Percentiles rank a stretch among this genome's conserved stretches.
phyloP scores from a whole-genome alignment of 23 tunicate species.

The Halocynthia roretzi region DNA sequence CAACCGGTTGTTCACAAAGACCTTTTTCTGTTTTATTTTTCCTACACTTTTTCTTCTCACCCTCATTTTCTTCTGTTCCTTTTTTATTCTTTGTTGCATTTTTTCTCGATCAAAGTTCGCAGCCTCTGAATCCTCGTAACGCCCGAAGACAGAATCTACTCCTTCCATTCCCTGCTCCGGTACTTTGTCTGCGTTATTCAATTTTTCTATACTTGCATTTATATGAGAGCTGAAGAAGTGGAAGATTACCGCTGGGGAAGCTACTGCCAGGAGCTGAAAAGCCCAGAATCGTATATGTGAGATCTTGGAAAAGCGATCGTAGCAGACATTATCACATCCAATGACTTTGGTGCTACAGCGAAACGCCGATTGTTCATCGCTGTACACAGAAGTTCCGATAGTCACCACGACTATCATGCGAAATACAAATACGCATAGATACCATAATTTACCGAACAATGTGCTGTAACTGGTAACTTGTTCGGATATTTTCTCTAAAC shows the following conservation, averaged over 20 bases:
- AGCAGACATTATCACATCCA: slow-evolving; percentile 97
- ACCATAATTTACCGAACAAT: slow-evolving; percentile 55
- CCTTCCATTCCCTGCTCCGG: slow-evolving; percentile 3
- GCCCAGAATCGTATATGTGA: slow-evolving; percentile 96
- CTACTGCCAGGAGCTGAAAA: slow-evolving; percentile 68
- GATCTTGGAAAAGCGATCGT: slow-evolving; percentile 83
- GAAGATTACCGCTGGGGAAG: slow-evolving; percentile 57
- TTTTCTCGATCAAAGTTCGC: neutral
- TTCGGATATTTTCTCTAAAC: slow-evolving; percentile 46
- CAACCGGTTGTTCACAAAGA: slow-evolving; percentile 23
- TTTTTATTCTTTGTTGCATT: neutral
- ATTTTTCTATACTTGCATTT: slow-evolving; percentile 45
- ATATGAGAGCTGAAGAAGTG: slow-evolving; percentile 60
- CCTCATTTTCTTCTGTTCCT: slow-evolving; percentile 10
- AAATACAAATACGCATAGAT: slow-evolving; percentile 63
- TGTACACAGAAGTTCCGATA: slow-evolving; percentile 67
- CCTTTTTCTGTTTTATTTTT: slow-evolving; percentile 33
- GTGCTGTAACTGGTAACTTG: slow-evolving; percentile 70
- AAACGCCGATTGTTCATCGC: slow-evolving; percentile 90
- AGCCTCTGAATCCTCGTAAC: neutral
- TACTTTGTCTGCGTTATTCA: slow-evolving; percentile 21
- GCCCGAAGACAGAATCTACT: slow-evolving; percentile 7
- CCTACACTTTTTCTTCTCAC: slow-evolving; percentile 34
- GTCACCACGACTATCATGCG: slow-evolving; percentile 70
- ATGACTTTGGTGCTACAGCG: slow-evolving; percentile 87